Base-by-base conservation (phyloP, 1,140 invertebrate species). In the Drosophila ironensis region DNA sequence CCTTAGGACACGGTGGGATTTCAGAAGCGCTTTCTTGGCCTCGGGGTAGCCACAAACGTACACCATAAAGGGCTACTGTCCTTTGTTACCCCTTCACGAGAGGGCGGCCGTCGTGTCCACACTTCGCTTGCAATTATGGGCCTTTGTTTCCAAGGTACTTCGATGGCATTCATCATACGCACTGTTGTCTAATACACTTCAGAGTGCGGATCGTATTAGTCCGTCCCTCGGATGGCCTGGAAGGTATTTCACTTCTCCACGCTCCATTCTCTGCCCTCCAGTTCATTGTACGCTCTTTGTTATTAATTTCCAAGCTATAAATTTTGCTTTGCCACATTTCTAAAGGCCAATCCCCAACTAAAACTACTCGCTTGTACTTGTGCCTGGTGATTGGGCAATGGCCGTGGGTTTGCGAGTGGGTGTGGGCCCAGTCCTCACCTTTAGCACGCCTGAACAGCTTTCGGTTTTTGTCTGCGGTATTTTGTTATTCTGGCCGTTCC, bases 251-350 rank as follows among this genome's bases (percentile, higher is more conserved):
- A 60, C 47, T 30, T 28, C 27, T n/a, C 27, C 1, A 28, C n/a
- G 3, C 2, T 11, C 6, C 9, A 30, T 30, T 30, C 30, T 12
- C 30, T 12, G 46, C 61, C 59, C 70, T 76, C 81, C 72, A 41
- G 44, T 70, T 81, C 77, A 81, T 82, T 82, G 78, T 82, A 57
- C 38, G 73, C 80, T 78, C 57, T 78, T 84, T 76, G 82, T 84
- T 84, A 84, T 84, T 84, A 84, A 84, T 84, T 84, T 84, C 78
- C 78, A 78, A 86, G 78, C 78, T 86, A 84, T 84, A 84, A 84
- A 84, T 84, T 84, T 78, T 61, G 70, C 80, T 84, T 84, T 84
- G 80, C 78, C 78, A 86, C 78, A 86, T 86, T 84, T 82, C 78
- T 60, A 51, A 82, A 66, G 73, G 68, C 78, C 72, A 84, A 76